Evolutionary conservation across 2,888 invertebrate genomes (phyloP), one percentile per base, ranked within the genome.

Genomic region (Arenicola marina): DNA sequence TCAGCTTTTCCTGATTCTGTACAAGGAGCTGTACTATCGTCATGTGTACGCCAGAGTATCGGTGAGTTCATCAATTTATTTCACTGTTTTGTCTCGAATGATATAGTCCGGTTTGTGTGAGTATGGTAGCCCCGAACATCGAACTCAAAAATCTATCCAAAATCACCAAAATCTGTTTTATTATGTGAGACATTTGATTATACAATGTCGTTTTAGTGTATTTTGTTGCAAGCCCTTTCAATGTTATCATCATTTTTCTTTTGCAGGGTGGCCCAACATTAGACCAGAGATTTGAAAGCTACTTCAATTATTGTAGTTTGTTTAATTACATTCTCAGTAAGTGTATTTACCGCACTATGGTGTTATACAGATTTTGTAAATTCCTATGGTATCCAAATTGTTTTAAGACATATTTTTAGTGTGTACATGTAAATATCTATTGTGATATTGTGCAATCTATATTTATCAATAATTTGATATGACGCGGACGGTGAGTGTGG

Each of bases 281-380:
- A 51, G 92, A 94, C 59, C 95, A 98, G 79, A 89, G 98, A 60
- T 92, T 95, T 83, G 91, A 92, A 76, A 97, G 97, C 0, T 99
- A 97, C 84, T 95, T 90, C 85, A 99, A 99, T 85, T 99, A 99
- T 82, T 98, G 98, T 85, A 93, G 95, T 78, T 88, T 99, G 60
- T 98, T 99, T 86, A 97, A 98, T 85, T 91, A 92, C 78, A 95
- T 99, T 73, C 87, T 99, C 66, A 92, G 93, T 87, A 80, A 84
- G 86, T 81, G 31, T 48, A n/a, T 7, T 48, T 18, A 38, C 11
- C 18, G 11, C 38, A 38, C 18, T 15, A 38, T 38, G 11, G 38
- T 38, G 11, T 11, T 38, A 18, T 38, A 15, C 38, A 18, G 11
- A 38, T 38, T 38, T 38, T 38, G 38, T 48, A 48, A 38, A n/a